A percentile compares a stretch with the other conserved stretches of the same genome.
Evolutionary conservation across 2,888 invertebrate species (phyloP).

Genomic region (Cistogaster globosa): DNA sequence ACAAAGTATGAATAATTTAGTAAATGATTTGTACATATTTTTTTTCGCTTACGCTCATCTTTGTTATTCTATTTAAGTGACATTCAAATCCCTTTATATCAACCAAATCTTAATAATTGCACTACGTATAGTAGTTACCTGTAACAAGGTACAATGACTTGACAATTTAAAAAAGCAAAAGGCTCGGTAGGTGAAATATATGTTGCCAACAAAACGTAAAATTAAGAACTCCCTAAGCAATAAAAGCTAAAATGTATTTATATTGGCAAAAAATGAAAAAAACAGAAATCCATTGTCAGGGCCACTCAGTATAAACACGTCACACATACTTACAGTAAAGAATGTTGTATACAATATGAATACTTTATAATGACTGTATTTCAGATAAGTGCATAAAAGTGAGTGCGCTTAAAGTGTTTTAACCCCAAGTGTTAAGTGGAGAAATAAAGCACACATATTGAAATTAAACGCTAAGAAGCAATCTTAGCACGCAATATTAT

Average conservation of each 20-base stretch:
- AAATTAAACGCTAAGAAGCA: neutral
- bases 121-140: conserved; percentile 17
- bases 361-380: neutral
- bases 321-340: neutral
- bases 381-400: too few relatives aligned
- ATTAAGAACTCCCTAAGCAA: conserved; percentile 48
- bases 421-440: too few relatives aligned
- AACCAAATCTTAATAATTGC: conserved; percentile 7
- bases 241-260: conserved; percentile 21
- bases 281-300: conserved; percentile 51
- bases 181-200: conserved; percentile 8
- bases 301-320: conserved; percentile 25
- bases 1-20: too few relatives aligned
- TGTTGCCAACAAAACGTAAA: conserved; percentile 28
- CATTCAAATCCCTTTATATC: neutral
- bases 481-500: neutral
- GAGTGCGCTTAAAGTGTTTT: too few relatives aligned
- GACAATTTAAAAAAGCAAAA: conserved; percentile 13
- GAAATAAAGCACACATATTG: too few relatives aligned
- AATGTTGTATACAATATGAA: neutral
- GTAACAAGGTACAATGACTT: conserved; percentile 58
- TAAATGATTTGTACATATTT: too few relatives aligned
- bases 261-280: conserved; percentile 42
- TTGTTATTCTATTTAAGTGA: neutral
- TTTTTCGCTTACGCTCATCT: too few relatives aligned